phyloP scores from a whole-genome alignment of 1,140 invertebrate species.

The Calephelis nemesis region DNA sequence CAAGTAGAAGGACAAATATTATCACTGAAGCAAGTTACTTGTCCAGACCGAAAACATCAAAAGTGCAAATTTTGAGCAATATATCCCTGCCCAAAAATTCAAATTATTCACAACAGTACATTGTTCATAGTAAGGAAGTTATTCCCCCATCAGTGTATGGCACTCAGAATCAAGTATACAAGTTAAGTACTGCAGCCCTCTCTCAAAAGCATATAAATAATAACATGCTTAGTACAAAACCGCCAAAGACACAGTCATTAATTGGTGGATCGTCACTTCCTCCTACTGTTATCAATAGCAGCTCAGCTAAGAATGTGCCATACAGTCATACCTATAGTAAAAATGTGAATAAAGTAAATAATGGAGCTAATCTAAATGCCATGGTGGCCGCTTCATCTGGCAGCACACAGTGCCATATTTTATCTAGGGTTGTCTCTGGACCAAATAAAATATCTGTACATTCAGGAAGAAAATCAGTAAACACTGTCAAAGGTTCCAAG shows the following conservation, averaged over 20 bases:
- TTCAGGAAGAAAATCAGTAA: slow-evolving; percentile 66
- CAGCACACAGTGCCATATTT: slow-evolving; percentile 69
- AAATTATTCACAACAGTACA: slow-evolving; percentile 65
- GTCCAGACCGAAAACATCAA: slow-evolving; percentile 60
- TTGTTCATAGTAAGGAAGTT: slow-evolving; percentile 58
- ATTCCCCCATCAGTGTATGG: slow-evolving; percentile 56
- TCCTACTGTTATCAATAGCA: slow-evolving; percentile 60
- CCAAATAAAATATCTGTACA: slow-evolving; percentile 72
- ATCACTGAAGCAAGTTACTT: slow-evolving; percentile 65
- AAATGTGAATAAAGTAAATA: slow-evolving; percentile 71
- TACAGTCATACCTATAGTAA: slow-evolving; percentile 68
- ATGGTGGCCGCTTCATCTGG: slow-evolving; percentile 66
- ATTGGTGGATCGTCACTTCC: slow-evolving; percentile 61
- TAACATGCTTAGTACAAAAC: slow-evolving; percentile 63
- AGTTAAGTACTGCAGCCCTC: slow-evolving; percentile 59
- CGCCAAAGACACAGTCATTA: slow-evolving; percentile 62
- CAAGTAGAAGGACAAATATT: slow-evolving; percentile 58
- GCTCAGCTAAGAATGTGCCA: slow-evolving; percentile 64
- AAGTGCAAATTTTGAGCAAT: slow-evolving; percentile 73
- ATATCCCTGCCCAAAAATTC: slow-evolving; percentile 70
- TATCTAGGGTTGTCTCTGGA: slow-evolving; percentile 69
- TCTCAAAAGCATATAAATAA: slow-evolving; percentile 64
- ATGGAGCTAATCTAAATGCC: slow-evolving; percentile 74
- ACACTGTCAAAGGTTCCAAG: slow-evolving; percentile 62
- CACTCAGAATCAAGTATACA: slow-evolving; percentile 69